Conservation (phyloP, 2,113 vertebrate species). For the Toxostoma redivivum region DNA sequence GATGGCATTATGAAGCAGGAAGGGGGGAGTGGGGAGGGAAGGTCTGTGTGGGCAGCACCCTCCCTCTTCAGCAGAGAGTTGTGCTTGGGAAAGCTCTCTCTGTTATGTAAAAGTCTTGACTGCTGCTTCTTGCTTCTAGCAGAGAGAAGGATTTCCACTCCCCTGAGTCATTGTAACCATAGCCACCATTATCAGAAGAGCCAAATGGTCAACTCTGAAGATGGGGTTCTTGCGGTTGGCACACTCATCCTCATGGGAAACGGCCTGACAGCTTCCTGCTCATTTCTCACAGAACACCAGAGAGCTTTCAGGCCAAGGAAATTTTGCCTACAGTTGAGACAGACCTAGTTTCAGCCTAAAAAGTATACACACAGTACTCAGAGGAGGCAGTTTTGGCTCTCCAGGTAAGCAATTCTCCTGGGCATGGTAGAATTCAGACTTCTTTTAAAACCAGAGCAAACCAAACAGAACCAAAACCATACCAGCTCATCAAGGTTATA, state of each 20-base stretch:
- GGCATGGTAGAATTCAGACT: background rate
- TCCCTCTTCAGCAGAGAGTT: background rate
- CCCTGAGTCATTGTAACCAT: slow-evolving; percentile 44
- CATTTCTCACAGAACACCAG: background rate
- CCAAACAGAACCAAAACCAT: background rate
- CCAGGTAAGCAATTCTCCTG: rapidly evolving
- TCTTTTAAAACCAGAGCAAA: background rate
- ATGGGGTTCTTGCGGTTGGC: slow-evolving; percentile 25
- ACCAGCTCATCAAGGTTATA: background rate
- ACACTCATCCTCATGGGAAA: slow-evolving; percentile 40
- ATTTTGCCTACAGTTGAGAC: background rate
- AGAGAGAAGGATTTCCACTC: background rate
- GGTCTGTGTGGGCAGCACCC: background rate
- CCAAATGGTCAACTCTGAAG: background rate
- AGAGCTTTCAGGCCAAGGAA: background rate
- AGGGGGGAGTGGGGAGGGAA: background rate
- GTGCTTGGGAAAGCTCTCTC: background rate
- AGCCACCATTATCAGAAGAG: slow-evolving; percentile 11
- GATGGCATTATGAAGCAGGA: background rate
- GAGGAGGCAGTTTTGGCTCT: background rate
- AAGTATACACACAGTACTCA: rapidly evolving
- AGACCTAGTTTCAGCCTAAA: background rate
- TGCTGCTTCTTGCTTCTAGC: background rate
- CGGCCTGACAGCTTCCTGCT: background rate
- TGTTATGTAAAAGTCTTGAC: background rate